Evolutionary conservation across 2,113 vertebrate species (phyloP).

Genomic region (Pseudopodoces humilis): DNA sequence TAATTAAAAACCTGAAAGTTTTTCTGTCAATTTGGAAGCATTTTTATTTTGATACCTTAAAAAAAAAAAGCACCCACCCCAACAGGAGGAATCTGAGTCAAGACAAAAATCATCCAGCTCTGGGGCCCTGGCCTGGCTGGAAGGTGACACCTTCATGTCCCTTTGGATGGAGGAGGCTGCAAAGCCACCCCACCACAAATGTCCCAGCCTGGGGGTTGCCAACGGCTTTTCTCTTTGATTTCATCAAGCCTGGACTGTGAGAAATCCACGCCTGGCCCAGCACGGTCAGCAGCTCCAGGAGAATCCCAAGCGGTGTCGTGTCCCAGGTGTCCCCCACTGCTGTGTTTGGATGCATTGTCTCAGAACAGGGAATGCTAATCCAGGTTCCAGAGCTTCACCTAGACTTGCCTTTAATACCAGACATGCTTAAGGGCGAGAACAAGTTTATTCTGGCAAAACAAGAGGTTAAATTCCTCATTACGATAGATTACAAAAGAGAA

Average conservation of each 20-base stretch:
- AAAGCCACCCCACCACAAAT: accelerated
- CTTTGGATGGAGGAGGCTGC: background rate
- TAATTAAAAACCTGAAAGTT: background rate
- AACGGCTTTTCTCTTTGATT: background rate
- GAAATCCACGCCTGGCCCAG: background rate
- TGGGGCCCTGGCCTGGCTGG: background rate
- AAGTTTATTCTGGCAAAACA: slow-evolving; percentile 47
- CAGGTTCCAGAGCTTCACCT: background rate
- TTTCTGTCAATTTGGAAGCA: background rate
- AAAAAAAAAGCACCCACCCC: background rate
- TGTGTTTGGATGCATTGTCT: background rate
- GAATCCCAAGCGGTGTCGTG: accelerated
- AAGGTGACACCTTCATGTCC: background rate
- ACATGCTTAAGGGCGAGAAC: slow-evolving; percentile 22
- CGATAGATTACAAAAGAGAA: background rate
- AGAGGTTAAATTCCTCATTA: slow-evolving; percentile 19
- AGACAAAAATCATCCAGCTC: background rate
- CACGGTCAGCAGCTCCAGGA: background rate
- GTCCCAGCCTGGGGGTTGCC: background rate
- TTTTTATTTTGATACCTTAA: background rate
- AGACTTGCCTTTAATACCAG: slow-evolving; percentile 40
- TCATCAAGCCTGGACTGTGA: background rate
- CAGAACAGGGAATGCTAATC: background rate
- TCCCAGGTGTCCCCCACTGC: background rate
- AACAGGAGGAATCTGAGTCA: background rate